phyloP scores from a whole-genome alignment of 1,140 invertebrate genomes.

The Goniozus legneri region DNA sequence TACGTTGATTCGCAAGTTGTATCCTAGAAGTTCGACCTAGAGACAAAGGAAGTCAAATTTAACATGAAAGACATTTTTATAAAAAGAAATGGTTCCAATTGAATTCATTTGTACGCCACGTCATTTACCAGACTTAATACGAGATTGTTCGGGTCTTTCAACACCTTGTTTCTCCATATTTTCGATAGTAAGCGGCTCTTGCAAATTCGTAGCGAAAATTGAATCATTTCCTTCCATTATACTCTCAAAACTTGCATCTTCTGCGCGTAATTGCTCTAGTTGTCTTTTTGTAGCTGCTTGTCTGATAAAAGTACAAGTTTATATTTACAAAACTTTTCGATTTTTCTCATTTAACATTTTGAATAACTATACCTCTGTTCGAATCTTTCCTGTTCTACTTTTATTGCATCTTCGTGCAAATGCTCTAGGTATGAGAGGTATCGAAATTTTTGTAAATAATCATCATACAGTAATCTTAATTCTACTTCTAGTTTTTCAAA shows the following conservation, averaged over 20 bases:
- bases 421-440: constrained; percentile 82
- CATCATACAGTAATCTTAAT: constrained; percentile 78
- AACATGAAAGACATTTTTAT: constrained; percentile 2
- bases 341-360: neutral
- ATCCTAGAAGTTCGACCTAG: constrained; percentile 35
- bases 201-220: constrained; percentile 42
- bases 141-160: constrained; percentile 32
- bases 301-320: constrained; percentile 18
- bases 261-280: constrained; percentile 51
- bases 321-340: too few species aligned
- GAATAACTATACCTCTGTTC: constrained; percentile 45
- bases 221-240: constrained; percentile 48
- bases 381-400: constrained; percentile 67
- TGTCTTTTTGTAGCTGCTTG: constrained; percentile 55
- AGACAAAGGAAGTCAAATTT: neutral
- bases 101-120: too few species aligned
- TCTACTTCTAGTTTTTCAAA: constrained; percentile 89
- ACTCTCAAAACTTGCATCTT: constrained; percentile 50
- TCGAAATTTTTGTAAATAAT: constrained; percentile 84
- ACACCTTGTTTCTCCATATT: constrained; percentile 29
- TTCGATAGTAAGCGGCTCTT: constrained; percentile 24
- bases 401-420: constrained; percentile 68
- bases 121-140: constrained; percentile 22
- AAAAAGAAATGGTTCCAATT: neutral
- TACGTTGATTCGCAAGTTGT: constrained; percentile 38